These are phyloP conservation scores for Megastigmus dorsalis DNA, from an alignment of 2,888 invertebrate species.

Conservation along the genomic window DNA sequence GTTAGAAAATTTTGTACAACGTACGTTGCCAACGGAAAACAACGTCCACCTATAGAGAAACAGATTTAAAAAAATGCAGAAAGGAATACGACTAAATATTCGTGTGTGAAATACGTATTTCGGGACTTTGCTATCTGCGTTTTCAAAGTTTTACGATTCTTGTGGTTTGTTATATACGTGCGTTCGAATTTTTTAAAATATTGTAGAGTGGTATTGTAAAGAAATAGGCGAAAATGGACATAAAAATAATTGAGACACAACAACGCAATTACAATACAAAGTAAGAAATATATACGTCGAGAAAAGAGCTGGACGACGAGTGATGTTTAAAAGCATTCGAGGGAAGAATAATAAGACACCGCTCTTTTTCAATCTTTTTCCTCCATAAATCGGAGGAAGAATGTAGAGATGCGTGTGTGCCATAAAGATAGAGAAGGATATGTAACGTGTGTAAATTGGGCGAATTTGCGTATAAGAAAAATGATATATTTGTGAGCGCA, in stretches of 20 bases:
- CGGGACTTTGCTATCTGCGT: constrained; percentile 45
- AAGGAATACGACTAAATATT: constrained; percentile 28
- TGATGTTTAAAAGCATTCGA: constrained; percentile 15
- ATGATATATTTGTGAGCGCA: constrained; percentile 7
- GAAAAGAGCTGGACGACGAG: constrained; percentile 36
- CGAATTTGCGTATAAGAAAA: constrained; percentile 18
- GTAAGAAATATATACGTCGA: constrained; percentile 27
- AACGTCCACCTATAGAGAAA: constrained; percentile 20
- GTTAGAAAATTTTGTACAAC: constrained; percentile 1
- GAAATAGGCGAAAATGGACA: constrained; percentile 21
- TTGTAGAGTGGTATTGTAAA: constrained; percentile 44
- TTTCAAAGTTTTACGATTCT: constrained; percentile 48
- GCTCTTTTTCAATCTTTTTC: constrained; percentile 21
- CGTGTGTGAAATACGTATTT: constrained; percentile 14
- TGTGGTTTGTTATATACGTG: constrained; percentile 51
- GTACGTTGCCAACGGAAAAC: constrained; percentile 11
- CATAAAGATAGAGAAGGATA: constrained; percentile 23
- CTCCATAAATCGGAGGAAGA: constrained; percentile 2
- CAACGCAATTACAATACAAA: constrained; percentile 30
- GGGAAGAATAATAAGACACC: constrained; percentile 31
- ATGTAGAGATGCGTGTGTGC: constrained; percentile 5
- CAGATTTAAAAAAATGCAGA: constrained; percentile 4
- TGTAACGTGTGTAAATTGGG: constrained; percentile 23
- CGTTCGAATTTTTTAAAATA: constrained; percentile 48
- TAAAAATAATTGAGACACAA: constrained; percentile 15